Percentiles rank a stretch among this genome's conserved stretches.
phyloP scores from a whole-genome alignment of 53 echinoderm and acorn worm genomes.

The Stichopus horrens region DNA sequence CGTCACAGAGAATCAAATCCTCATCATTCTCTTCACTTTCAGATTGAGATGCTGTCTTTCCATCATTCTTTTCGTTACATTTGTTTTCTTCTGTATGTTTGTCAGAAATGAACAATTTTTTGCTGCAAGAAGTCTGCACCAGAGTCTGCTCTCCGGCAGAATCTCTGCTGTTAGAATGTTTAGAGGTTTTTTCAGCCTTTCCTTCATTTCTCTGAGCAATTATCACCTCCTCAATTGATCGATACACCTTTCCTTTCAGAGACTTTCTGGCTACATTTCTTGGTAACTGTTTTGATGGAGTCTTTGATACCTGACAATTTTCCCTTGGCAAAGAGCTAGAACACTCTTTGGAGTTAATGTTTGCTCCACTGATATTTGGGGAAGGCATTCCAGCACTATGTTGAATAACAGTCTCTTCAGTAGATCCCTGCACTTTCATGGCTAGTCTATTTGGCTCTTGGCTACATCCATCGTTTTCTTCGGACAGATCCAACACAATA shows the following conservation, averaged over 20 bases:
- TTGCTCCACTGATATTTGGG: neutral
- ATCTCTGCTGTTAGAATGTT: neutral
- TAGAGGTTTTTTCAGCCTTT: neutral
- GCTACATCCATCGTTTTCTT: neutral
- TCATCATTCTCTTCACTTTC: neutral
- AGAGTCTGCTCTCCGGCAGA: neutral
- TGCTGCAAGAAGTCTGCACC: neutral
- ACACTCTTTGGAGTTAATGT: neutral
- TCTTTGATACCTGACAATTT: neutral
- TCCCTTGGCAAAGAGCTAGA: neutral
- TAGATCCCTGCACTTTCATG: too few relatives aligned
- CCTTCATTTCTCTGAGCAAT: constrained; percentile 3
- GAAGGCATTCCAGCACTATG: neutral
- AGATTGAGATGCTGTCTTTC: neutral
- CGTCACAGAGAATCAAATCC: neutral
- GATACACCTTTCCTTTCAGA: constrained; percentile 3
- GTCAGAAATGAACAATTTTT: neutral
- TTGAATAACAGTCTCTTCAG: neutral
- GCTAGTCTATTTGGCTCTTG: neutral
- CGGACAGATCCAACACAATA: neutral
- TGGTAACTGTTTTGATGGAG: neutral
- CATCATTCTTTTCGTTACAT: neutral
- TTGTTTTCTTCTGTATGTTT: neutral
- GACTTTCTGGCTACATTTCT: constrained; percentile 21
- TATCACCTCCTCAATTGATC: constrained; percentile 5